Percentiles rank a stretch among this genome's conserved stretches.
phyloP scores from a whole-genome alignment of 2,888 invertebrate genomes.

The Trachelus troglodyta region DNA sequence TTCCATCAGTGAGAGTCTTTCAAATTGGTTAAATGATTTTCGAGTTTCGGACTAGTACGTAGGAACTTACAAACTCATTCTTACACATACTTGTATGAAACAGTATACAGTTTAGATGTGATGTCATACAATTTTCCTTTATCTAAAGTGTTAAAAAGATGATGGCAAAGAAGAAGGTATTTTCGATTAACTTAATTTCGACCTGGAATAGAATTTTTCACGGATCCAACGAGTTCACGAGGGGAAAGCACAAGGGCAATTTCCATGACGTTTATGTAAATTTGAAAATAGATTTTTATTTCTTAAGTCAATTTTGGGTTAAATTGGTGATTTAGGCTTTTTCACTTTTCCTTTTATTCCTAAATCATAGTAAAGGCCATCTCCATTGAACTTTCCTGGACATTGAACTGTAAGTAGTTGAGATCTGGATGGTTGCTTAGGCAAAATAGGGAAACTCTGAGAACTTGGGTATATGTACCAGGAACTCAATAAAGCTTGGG shows the following conservation, averaged over 20 bases:
- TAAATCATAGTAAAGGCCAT: not conserved
- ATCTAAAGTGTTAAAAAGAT: too few species aligned
- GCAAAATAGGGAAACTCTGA: not conserved
- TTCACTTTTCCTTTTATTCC: not conserved
- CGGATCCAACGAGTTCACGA: not conserved
- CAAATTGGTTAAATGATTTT: too few species aligned
- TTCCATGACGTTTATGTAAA: not conserved
- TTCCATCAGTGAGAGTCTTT: too few species aligned
- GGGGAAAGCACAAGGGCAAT: not conserved
- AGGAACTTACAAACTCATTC: too few species aligned
- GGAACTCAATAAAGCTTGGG: not conserved
- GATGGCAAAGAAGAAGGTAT: too few species aligned
- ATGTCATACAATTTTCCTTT: too few species aligned
- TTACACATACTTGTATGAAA: too few species aligned
- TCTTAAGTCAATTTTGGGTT: not conserved
- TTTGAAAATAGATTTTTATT: not conserved
- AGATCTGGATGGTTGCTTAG: not conserved
- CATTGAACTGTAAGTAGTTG: not conserved
- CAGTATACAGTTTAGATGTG: too few species aligned
- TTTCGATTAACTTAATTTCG: too few species aligned
- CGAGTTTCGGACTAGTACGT: too few species aligned
- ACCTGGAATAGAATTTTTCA: not conserved
- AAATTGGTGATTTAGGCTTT: not conserved
- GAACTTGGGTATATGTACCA: not conserved
- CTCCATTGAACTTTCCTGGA: not conserved